Evolutionary conservation across 2,888 invertebrate genomes (phyloP).

Genomic region (Lymantria monacha): DNA sequence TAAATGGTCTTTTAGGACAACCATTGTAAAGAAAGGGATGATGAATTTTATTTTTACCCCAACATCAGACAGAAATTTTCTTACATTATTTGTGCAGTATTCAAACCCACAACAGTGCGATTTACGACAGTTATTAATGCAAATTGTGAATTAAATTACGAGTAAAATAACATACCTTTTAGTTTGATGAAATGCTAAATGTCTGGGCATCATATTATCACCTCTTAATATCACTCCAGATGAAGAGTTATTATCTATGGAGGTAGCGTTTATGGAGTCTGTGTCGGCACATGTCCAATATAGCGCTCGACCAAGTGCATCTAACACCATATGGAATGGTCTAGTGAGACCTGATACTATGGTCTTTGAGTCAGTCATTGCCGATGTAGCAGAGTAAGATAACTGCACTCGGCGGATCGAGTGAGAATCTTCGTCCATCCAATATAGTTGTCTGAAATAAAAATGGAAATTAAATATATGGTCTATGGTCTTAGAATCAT

Average conservation of each 20-base stretch:
- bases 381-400: slow-evolving; percentile 62
- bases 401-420: slow-evolving; percentile 85
- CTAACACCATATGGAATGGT: slow-evolving; percentile 93
- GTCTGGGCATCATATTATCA: slow-evolving; percentile 90
- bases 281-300: slow-evolving; percentile 94
- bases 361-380: slow-evolving; percentile 58
- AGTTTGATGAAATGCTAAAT: slow-evolving; percentile 91
- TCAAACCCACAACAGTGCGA: no score
- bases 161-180: slow-evolving; percentile 77
- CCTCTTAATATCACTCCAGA: slow-evolving; percentile 88
- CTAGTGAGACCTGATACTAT: slow-evolving; percentile 83
- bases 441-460: slow-evolving; percentile 71
- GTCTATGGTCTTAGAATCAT: not conserved
- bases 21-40: no score
- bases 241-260: slow-evolving; percentile 85
- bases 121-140: no score
- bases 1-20: no score
- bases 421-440: slow-evolving; percentile 91
- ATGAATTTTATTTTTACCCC: no score
- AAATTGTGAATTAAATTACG: no score
- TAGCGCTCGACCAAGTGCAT: slow-evolving; percentile 90
- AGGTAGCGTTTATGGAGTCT: slow-evolving; percentile 94
- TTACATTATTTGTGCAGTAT: no score
- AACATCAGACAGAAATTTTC: no score
- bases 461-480: not conserved